Base-by-base conservation (phyloP, 2,888 invertebrate genomes). In the Xestia sexstrigata region DNA sequence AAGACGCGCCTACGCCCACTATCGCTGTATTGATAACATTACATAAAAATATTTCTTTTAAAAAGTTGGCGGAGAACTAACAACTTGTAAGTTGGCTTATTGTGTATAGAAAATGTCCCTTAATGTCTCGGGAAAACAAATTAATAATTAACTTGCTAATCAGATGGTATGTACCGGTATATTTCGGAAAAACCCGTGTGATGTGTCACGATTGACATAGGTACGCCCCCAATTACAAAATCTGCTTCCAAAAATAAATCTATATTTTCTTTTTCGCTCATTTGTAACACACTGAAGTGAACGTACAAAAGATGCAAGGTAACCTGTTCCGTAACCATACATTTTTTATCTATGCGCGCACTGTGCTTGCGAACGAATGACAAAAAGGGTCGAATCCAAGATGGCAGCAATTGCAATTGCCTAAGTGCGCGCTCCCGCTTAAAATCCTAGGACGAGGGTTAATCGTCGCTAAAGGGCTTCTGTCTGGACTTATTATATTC, bases 11-110 rank as follows among this genome's bases (percentile, higher is more conserved):
- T n/a, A 47, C 11, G 42, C 35, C 47, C 23, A 55, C 52, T 65
- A 58, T 15, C 13, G 42, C 55, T 71, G 35, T 52, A 74, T 74
- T 58, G 55, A 58, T 71, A 79, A 23, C 42, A 77, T 77, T 72
- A 80, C 49, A 70, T 77, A 78, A 70, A 67, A 63, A 35, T 45
- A n/a, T 45, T 45, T 70, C 0, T 63, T 42, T n/a, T 15, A 49
- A 42, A 42, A 42, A 30, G 26, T 39, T 74, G 60, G 5, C 49
- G 62, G 23, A 35, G 55, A 42, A 39, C n/a, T 76, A 35, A 26
- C 2, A 49, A 60, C 9, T 74, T 26, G 49, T 35, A 26, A 49
- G 42, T 66, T 45, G 13, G 45, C 13, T 11, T 49, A 62, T 42
- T n/a, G 47, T 73, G 8, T 23, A 65, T 6, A 49, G 1, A 17